A percentile compares a stretch with the other conserved stretches of the same genome.
phyloP scores from a whole-genome alignment of 2,113 vertebrate genomes.

The Macrotus californicus region DNA sequence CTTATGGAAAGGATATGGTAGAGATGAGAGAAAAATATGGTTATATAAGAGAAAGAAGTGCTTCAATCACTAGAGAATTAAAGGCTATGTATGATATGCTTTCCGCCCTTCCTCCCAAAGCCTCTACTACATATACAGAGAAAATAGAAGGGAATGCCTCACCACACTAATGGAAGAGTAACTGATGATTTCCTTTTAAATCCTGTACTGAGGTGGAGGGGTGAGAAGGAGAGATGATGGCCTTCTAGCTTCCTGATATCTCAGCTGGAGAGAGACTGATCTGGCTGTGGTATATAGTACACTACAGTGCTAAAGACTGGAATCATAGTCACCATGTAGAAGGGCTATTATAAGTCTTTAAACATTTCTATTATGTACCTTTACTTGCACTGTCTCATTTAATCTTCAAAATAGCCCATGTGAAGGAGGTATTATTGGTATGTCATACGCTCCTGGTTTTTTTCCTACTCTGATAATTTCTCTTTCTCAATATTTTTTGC shows the following conservation, averaged over 20 bases:
- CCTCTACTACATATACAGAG: not conserved
- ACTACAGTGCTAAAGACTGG: not conserved
- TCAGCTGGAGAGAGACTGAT: not conserved
- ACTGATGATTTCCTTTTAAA: not conserved
- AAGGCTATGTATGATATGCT: not conserved
- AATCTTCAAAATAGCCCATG: not conserved
- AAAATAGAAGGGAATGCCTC: not conserved
- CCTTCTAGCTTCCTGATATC: not conserved
- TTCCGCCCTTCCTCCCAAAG: not conserved
- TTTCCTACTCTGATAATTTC: not conserved
- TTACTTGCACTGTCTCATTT: not conserved
- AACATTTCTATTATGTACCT: not conserved
- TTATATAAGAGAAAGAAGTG: not conserved
- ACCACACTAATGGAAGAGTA: not conserved
- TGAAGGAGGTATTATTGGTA: not conserved
- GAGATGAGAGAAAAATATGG: not conserved
- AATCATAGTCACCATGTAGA: not conserved
- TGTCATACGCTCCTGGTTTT: not conserved
- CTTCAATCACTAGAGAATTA: not conserved
- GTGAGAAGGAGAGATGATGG: not conserved
- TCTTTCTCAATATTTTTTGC: not conserved
- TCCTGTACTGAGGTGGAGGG: not conserved
- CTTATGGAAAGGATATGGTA: not conserved
- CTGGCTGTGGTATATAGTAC: not conserved
- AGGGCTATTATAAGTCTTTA: not conserved